phyloP scores from a whole-genome alignment of 2,113 vertebrate species.

The Phaethornis superciliosus region DNA sequence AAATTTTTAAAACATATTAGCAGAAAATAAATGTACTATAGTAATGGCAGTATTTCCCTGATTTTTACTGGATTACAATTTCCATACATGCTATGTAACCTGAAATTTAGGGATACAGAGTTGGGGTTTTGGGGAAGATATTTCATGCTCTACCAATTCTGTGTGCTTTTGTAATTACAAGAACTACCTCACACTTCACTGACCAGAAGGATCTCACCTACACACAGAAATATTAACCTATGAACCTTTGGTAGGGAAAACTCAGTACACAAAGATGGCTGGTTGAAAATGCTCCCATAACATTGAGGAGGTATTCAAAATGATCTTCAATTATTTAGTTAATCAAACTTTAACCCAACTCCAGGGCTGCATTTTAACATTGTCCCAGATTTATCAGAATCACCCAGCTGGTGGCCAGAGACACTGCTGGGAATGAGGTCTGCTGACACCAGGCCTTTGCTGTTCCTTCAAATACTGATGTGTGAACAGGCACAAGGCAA shows the following conservation, averaged over 20 bases:
- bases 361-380: not conserved
- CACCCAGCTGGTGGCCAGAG: not conserved
- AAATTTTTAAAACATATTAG: not conserved
- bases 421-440: not conserved
- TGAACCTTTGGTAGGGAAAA: not conserved
- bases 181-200: not conserved
- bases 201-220: not conserved
- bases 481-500: not conserved
- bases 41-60: not conserved
- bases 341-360: not conserved
- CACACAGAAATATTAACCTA: not conserved
- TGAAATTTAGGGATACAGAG: not conserved
- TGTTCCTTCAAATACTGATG: not conserved
- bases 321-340: not conserved
- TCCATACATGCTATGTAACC: not conserved
- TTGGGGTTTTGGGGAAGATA: accelerated
- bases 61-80: not conserved
- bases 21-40: not conserved
- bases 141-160: not conserved
- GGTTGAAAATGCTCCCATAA: not conserved
- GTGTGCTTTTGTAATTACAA: not conserved
- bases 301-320: not conserved
- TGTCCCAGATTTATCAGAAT: not conserved
- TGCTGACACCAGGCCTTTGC: not conserved
- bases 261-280: not conserved